Base-by-base conservation (phyloP, 37 sponge, comb jelly and placozoan species). In the Ephydatia muelleri region DNA sequence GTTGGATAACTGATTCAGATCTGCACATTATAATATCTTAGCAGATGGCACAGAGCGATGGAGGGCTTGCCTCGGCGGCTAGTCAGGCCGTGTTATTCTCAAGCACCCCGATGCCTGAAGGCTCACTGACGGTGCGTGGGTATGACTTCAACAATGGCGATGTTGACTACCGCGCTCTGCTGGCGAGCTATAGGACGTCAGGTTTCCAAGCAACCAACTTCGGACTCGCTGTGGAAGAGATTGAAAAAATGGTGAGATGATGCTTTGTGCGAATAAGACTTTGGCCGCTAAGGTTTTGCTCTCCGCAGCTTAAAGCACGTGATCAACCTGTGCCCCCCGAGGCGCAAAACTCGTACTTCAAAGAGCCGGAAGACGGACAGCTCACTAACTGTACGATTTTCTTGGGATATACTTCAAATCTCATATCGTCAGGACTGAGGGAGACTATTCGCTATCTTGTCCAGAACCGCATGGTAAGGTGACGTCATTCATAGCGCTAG, bases 161-260 rank as follows among this genome's bases (percentile, higher is more conserved):
- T 32, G 88, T 99, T 0, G 94, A 99, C 84, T 92, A 93, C 88
- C 92, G 89, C 48, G 85, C 79, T 0, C 82, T 99, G 68, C 83
- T 99, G 33, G 81, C 91, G 76, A 89, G 91, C 39, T 99, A 82
- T 86, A 86, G 36, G 43, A 93, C 90, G 9, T 86, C 94, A 33
- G 99, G 99, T 5, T 99, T 99, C 79, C 99, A 99, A 73, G 99
- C 99, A 35, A 99, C 94, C 33, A 94, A 97, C 72, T 96, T 99
- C 87, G 95, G 95, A 43, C 70, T 86, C 47, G 99, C 97, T 35
- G 91, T 99, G 23, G 85, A 89, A 28, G 89, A 93, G 71, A 85
- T 99, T 12, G 87, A 87, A 38, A 70, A 83, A 31, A 99, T 99
- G 99, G 96, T 88, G 35, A 38, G 83, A 67, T 21, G 31, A 14